Conservation (phyloP, 35 echinoderm and acorn worm species). For the Acanthaster planci region DNA sequence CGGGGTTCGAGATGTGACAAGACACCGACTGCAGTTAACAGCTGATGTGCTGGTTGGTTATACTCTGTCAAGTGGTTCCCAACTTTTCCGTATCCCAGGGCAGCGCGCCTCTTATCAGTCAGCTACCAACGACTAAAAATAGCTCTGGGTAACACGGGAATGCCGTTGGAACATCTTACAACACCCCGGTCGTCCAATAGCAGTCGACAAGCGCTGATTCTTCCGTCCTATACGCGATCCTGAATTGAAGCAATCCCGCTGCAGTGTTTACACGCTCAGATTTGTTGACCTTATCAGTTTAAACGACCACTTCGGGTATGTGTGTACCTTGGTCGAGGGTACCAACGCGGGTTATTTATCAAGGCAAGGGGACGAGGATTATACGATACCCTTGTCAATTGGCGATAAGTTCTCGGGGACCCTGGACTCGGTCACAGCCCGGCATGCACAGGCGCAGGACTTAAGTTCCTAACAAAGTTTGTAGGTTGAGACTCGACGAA, state of each 20-base stretch:
- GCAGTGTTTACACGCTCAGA: conserved; percentile 10
- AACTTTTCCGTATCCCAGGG: conserved; percentile 16
- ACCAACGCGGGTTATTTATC: not conserved
- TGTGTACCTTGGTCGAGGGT: conserved; percentile 9
- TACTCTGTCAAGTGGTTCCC: not conserved
- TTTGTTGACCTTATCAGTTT: conserved; percentile 31
- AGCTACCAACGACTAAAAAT: not conserved
- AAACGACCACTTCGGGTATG: conserved; percentile 21
- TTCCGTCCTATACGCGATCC: not conserved
- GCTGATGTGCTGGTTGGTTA: conserved; percentile 6
- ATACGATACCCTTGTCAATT: not conserved
- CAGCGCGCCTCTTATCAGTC: not conserved
- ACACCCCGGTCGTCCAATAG: not conserved
- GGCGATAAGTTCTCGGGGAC: conserved; percentile 1
- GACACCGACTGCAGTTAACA: not conserved
- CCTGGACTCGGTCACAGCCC: not conserved
- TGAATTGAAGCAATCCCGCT: not conserved
- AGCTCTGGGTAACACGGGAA: not conserved
- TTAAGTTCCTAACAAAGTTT: too few species aligned
- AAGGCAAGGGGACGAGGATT: not conserved
- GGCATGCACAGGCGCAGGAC: too few species aligned
- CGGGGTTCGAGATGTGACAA: conserved; percentile 6
- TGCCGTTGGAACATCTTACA: not conserved
- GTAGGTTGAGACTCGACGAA: too few species aligned
- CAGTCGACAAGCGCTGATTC: not conserved